Evolutionary conservation across 2,888 invertebrate genomes (phyloP).

Genomic region (Cinara cedri): DNA sequence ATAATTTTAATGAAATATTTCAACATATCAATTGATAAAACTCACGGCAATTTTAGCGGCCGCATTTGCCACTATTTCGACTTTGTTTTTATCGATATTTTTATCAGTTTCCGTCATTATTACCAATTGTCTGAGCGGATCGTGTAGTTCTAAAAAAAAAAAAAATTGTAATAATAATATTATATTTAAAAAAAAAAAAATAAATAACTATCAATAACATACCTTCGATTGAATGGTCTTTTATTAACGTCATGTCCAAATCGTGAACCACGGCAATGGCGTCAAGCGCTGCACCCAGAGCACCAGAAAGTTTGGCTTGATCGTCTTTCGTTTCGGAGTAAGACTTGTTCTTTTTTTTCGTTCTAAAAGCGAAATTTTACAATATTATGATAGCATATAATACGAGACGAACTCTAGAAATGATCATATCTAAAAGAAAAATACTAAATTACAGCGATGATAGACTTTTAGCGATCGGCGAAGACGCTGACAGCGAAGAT

Average conservation of each 20-base stretch:
- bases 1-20: not conserved
- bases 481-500: slow-evolving; percentile 75
- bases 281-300: slow-evolving; percentile 78
- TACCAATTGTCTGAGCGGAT: slow-evolving; percentile 61
- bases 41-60: slow-evolving; percentile 58
- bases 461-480: slow-evolving; percentile 68
- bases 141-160: slow-evolving; percentile 60
- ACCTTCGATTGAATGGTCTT: slow-evolving; percentile 45
- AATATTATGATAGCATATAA: not conserved
- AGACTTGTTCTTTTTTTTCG: slow-evolving; percentile 33
- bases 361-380: slow-evolving; percentile 13
- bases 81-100: slow-evolving; percentile 60
- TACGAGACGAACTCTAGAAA: not conserved
- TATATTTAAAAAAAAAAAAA: not conserved
- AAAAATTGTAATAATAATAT: not conserved
- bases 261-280: slow-evolving; percentile 85
- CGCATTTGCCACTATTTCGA: slow-evolving; percentile 60
- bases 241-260: slow-evolving; percentile 66
- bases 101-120: slow-evolving; percentile 62
- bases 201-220: not conserved
- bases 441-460: slow-evolving; percentile 17
- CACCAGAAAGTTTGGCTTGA: slow-evolving; percentile 63
- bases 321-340: slow-evolving; percentile 36
- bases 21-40: not conserved
- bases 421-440: not conserved